A percentile compares a stretch with the other conserved stretches of the same genome.
Conservation (phyloP, 2,888 invertebrate species). For the Hypolimnas misippus region DNA sequence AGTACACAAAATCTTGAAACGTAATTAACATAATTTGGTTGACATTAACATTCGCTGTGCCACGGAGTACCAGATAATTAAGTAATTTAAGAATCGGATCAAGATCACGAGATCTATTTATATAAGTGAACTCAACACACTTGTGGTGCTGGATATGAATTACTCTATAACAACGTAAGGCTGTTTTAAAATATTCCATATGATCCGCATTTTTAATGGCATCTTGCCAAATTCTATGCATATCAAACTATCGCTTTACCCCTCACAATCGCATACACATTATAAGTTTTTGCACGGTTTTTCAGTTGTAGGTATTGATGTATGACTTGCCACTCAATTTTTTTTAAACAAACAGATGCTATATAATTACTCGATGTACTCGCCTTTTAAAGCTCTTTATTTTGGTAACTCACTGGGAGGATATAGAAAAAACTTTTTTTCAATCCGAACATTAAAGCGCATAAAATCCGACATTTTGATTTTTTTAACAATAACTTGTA, state of each 20-base stretch:
- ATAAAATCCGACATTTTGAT: no score
- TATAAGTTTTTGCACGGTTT: background rate
- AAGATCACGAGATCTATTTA: conserved; percentile 22
- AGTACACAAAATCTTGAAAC: background rate
- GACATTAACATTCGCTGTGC: background rate
- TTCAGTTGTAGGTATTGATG: background rate
- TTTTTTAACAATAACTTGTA: no score
- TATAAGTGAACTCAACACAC: conserved; percentile 21
- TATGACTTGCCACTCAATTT: no score
- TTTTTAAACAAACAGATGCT: no score
- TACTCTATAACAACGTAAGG: conserved; percentile 18
- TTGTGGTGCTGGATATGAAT: conserved; percentile 21
- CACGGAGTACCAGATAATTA: background rate
- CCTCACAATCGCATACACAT: background rate
- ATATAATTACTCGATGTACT: no score
- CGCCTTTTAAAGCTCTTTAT: no score
- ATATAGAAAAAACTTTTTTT: no score
- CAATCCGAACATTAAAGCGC: no score
- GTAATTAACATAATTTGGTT: background rate
- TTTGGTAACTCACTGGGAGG: no score
- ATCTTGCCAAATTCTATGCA: conserved; percentile 41
- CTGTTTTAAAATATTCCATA: conserved; percentile 28
- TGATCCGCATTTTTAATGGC: conserved; percentile 42
- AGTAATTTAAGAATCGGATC: conserved; percentile 14
- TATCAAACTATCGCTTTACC: conserved; percentile 24